Base-by-base conservation (phyloP, 2,113 vertebrate genomes). In the Boleophthalmus pectinirostris region DNA sequence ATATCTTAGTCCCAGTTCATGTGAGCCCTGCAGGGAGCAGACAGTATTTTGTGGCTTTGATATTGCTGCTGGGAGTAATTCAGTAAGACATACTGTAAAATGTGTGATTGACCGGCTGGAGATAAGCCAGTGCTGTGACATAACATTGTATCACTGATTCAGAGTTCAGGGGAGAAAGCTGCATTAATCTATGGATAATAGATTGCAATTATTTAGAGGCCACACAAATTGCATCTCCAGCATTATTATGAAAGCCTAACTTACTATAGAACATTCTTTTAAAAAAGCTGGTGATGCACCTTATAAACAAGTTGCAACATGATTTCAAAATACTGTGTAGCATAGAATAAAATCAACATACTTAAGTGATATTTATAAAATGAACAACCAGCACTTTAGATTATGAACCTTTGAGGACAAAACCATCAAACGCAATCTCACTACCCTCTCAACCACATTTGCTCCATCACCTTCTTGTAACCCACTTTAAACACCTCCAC, bases 41-140 rank as follows among this genome's bases (percentile, higher is more conserved):
- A 73, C 89, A 90, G 90, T 87, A n/a, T 92, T 95, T 91, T 93
- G 90, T 94, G 93, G 92, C 94, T 95, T 93, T 94, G 92, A 94
- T 95, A 93, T 93, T 92, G 63, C 80, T 95, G 70, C 92, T 93
- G 89, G 87, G 88, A 90, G 80, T 92, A 94, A 95, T 94, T 95
- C 92, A 95, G 86, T 94, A 92, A 94, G 90, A 94, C 89, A 91
- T 92, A 25, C 12, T 24, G 23, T 58, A 81, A 29, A 90, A 88
- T 20, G 85, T 93, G 91, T 93, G 90, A 92, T 89, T 92, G 90
- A 91, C 89, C 84, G 80, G 71, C 82, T 94, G 94, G 93, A 94
- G 82, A 47, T 76, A 58, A 46, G 90, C 93, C 94, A 95, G 89
- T 72, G 33, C 38, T 24, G 65, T 24, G 65, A 46, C 43, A 46